Evolutionary conservation across 2,888 invertebrate species (phyloP).

Genomic region (Leucoptera coffeella): DNA sequence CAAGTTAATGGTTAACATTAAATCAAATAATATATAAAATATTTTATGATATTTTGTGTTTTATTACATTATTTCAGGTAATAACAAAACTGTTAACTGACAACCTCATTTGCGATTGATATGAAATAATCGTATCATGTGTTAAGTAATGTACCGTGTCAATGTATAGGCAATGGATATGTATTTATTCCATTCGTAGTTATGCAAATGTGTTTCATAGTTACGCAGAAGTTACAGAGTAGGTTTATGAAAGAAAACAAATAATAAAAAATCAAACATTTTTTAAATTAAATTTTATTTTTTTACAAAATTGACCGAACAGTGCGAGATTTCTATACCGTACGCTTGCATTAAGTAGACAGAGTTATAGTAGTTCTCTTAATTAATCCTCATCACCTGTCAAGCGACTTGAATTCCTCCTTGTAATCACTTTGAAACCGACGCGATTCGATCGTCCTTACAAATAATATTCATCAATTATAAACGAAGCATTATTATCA

Average conservation of each 20-base stretch:
- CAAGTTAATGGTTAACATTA: slow-evolving; percentile 46
- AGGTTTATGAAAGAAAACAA: too few species aligned
- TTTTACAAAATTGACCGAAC: slow-evolving; percentile 55
- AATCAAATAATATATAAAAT: slow-evolving; percentile 51
- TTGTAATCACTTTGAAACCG: too few species aligned
- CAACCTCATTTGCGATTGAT: too few species aligned
- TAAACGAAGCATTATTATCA: slow-evolving; percentile 35
- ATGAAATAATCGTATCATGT: too few species aligned
- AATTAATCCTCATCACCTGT: slow-evolving; percentile 50
- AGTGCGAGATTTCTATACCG: slow-evolving; percentile 55
- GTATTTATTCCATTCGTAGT: too few species aligned
- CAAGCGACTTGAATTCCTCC: too few species aligned
- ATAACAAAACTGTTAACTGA: too few species aligned
- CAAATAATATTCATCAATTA: slow-evolving; percentile 45
- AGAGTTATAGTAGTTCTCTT: slow-evolving; percentile 47
- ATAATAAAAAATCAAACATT: neutral
- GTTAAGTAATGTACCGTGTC: too few species aligned
- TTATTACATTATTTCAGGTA: slow-evolving; percentile 16
- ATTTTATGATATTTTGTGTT: slow-evolving; percentile 37
- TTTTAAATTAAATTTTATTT: slow-evolving; percentile 35
- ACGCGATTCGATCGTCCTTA: too few species aligned
- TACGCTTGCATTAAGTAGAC: slow-evolving; percentile 55
- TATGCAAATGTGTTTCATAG: too few species aligned
- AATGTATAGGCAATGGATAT: too few species aligned
- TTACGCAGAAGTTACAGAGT: too few species aligned